A percentile compares a stretch with the other conserved stretches of the same genome.
Evolutionary conservation across 2,113 vertebrate species (phyloP).

Genomic region (Larimichthys crocea): DNA sequence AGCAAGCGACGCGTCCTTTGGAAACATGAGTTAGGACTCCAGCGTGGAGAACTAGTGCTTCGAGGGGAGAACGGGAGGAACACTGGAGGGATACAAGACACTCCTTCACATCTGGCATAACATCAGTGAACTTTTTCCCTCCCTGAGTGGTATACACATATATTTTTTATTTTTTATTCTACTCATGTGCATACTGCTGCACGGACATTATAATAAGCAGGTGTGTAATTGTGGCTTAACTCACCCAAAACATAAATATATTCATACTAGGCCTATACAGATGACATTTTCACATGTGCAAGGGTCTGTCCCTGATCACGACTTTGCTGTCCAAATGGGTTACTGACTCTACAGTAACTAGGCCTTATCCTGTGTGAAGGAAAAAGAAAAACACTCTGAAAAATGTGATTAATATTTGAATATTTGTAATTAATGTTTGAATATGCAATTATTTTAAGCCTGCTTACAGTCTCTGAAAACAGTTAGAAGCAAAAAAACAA

Average conservation of each 20-base stretch:
- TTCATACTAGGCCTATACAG: background rate
- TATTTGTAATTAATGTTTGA: no score
- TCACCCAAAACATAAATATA: background rate
- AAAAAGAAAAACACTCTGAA: background rate
- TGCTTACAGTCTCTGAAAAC: background rate
- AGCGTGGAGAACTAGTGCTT: slow-evolving; percentile 16
- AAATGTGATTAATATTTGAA: background rate
- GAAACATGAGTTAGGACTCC: slow-evolving; percentile 72
- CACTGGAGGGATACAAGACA: slow-evolving; percentile 23
- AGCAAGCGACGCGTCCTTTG: slow-evolving; percentile 81
- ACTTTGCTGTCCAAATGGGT: background rate
- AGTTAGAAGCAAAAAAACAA: background rate
- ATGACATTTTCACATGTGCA: background rate
- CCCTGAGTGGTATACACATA: background rate
- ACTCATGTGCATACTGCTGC: slow-evolving; percentile 7
- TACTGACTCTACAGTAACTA: background rate
- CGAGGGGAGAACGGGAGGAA: slow-evolving; percentile 31
- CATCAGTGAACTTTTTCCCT: slow-evolving; percentile 10
- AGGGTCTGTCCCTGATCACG: background rate
- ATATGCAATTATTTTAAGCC: background rate
- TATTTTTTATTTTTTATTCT: slow-evolving; percentile 22
- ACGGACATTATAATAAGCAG: slow-evolving; percentile 13
- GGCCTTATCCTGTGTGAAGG: background rate
- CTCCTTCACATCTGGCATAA: slow-evolving; percentile 44
- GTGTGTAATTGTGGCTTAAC: slow-evolving; percentile 8